A percentile compares a stretch with the other conserved stretches of the same genome.
Conservation (phyloP, 2,113 vertebrate species). For the Acrocephalus kingi region DNA sequence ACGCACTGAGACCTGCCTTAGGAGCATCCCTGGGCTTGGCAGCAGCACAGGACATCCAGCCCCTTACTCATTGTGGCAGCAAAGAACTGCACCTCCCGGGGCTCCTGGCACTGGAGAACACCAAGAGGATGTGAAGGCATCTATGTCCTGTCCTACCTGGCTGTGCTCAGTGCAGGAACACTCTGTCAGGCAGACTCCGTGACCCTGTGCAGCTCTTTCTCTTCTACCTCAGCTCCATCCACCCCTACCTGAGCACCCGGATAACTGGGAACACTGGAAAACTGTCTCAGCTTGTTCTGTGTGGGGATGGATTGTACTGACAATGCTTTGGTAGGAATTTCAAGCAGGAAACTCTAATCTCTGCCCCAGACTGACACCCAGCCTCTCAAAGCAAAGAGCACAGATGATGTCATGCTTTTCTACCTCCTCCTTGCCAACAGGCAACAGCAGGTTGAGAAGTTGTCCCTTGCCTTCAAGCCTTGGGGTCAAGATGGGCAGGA, state of each 20-base stretch:
- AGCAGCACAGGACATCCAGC: neutral
- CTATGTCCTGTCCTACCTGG: neutral
- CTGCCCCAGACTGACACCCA: neutral
- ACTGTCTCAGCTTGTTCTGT: neutral
- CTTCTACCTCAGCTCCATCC: neutral
- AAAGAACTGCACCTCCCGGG: neutral
- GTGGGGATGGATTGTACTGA: neutral
- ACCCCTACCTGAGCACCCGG: neutral
- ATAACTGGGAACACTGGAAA: neutral
- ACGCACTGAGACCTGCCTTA: fast-evolving
- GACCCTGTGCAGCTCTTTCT: neutral
- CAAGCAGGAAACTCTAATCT: neutral
- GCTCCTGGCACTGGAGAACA: neutral
- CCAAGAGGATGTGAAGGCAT: neutral
- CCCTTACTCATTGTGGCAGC: neutral
- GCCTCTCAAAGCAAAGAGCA: neutral
- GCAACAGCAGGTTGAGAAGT: neutral
- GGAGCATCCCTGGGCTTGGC: neutral
- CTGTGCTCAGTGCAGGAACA: neutral
- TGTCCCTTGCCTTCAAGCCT: neutral
- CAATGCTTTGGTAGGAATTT: neutral
- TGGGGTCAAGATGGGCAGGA: neutral
- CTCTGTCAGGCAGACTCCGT: neutral
- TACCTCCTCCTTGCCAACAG: neutral
- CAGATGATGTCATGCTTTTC: neutral